Conservation (phyloP, 2,113 vertebrate species). For the Pavo muticus region DNA sequence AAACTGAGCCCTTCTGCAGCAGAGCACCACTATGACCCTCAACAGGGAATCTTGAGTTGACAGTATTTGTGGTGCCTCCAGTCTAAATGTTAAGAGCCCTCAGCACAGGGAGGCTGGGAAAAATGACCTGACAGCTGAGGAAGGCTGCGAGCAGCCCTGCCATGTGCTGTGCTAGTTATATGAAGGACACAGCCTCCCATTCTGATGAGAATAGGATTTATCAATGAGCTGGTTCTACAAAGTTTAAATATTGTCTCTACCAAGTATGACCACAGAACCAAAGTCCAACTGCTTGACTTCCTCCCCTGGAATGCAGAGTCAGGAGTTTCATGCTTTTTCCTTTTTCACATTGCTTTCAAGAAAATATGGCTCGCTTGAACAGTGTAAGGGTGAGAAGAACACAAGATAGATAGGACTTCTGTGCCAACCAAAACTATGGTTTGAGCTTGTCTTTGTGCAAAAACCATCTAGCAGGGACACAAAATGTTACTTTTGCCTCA, state of each 20-base stretch:
- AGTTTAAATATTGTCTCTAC: not conserved
- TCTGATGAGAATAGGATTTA: not conserved
- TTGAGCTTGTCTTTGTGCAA: not conserved
- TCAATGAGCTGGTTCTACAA: not conserved
- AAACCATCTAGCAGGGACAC: not conserved
- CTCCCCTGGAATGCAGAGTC: not conserved
- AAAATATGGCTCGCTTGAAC: not conserved
- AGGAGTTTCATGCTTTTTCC: rapidly evolving
- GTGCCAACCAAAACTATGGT: not conserved
- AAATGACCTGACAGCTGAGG: not conserved
- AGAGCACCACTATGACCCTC: not conserved
- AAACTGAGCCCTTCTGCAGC: not conserved
- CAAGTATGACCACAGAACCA: not conserved
- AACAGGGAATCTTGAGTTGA: not conserved
- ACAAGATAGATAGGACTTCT: not conserved
- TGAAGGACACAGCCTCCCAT: not conserved
- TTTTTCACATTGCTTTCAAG: not conserved
- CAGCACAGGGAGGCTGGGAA: not conserved
- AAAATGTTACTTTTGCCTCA: not conserved
- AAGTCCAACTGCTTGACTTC: not conserved
- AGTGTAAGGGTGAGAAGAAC: not conserved
- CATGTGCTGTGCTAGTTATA: not conserved
- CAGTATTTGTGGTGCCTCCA: not conserved
- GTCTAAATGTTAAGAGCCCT: not conserved
- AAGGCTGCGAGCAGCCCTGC: not conserved